Evolutionary conservation across 2,888 invertebrate genomes (phyloP).

Genomic region (Hypomecis atomaria): DNA sequence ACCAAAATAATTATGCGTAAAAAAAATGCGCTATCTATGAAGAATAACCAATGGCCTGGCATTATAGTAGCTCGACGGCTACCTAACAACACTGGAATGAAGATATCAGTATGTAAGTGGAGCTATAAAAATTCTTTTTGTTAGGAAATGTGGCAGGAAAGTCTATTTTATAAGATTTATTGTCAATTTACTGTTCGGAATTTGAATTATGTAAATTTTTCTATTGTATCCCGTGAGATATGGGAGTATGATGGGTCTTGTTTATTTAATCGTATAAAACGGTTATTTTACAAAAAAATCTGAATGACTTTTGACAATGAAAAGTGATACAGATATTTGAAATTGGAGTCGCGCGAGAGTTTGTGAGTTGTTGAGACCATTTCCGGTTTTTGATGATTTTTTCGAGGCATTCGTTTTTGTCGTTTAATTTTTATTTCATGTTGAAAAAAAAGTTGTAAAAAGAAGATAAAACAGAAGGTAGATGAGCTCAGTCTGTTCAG

Average conservation of each 20-base stretch:
- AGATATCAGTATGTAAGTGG: constrained; percentile 40
- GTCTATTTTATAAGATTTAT: constrained; percentile 43
- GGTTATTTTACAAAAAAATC: constrained; percentile 4
- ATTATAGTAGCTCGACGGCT: constrained; percentile 27
- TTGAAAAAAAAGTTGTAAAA: no score
- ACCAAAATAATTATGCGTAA: no score
- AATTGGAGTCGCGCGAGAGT: neutral
- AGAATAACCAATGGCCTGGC: neutral
- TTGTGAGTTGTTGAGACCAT: neutral
- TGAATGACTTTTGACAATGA: neutral
- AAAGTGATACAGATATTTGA: constrained; percentile 1
- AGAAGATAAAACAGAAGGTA: no score
- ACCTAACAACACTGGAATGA: constrained; percentile 31
- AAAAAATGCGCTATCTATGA: no score
- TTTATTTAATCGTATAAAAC: constrained; percentile 11
- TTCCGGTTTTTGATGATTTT: neutral
- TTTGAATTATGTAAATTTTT: constrained; percentile 34
- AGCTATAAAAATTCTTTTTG: constrained; percentile 37
- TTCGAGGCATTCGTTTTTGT: neutral
- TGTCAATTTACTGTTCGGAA: constrained; percentile 28
- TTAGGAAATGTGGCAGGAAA: constrained; percentile 31
- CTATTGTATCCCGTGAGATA: constrained; percentile 25
- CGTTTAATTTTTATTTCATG: neutral
- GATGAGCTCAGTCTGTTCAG: no score
- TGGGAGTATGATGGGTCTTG: constrained; percentile 20